These are phyloP conservation scores for Phoxinus phoxinus DNA, from an alignment of 2,113 vertebrate genomes.

Conservation along the genomic window DNA sequence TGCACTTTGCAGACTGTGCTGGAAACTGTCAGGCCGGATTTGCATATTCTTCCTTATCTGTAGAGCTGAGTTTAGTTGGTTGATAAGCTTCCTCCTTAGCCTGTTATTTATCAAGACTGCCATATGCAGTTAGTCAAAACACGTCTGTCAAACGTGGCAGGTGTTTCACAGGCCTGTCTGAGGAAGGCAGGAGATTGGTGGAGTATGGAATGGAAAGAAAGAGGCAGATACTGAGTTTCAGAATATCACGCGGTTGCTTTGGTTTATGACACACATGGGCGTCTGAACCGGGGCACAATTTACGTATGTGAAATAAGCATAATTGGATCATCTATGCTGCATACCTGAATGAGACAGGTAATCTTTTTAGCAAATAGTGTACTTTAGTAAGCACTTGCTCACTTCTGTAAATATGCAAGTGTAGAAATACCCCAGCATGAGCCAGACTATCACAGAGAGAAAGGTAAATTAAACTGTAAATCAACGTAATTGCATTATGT, in stretches of 20 bases:
- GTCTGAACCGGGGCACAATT: background rate
- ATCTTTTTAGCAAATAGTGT: conserved; percentile 14
- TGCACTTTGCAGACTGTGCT: background rate
- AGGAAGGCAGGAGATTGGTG: background rate
- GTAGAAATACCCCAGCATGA: background rate
- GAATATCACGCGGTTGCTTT: background rate
- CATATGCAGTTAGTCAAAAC: conserved; percentile 43
- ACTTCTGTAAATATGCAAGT: background rate
- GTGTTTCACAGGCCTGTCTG: conserved; percentile 30
- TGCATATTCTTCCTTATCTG: conserved; percentile 45
- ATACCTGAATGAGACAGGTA: conserved; percentile 6
- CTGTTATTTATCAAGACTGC: conserved; percentile 31
- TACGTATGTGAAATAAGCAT: background rate
- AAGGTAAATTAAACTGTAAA: background rate
- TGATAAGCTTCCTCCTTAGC: conserved; percentile 45
- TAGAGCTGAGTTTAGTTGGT: conserved; percentile 30
- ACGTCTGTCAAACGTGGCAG: conserved; percentile 35
- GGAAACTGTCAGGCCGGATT: conserved; percentile 29
- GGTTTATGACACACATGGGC: background rate
- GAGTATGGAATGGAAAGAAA: background rate
- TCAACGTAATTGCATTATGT: background rate
- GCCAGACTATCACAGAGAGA: conserved; percentile 3
- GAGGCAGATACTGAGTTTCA: background rate
- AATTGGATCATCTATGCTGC: background rate
- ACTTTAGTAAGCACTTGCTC: background rate